phyloP scores from a whole-genome alignment of 92 coral and sea anemone species.

The Epizoanthus stellaris region DNA sequence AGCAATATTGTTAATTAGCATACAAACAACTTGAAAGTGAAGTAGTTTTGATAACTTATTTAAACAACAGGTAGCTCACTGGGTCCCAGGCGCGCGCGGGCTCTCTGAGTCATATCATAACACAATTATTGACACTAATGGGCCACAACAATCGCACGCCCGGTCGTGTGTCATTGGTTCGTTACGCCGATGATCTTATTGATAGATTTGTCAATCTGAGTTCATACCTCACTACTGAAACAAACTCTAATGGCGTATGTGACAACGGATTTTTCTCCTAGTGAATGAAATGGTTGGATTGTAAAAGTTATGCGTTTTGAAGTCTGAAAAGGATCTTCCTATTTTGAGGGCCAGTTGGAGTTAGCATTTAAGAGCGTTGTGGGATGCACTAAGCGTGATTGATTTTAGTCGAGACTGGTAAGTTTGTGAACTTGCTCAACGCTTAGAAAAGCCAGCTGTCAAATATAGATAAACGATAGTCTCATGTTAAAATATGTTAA shows the following conservation, averaged over 20 bases:
- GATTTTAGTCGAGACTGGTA: conserved; percentile 15
- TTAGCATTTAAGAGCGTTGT: not conserved
- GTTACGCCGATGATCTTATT: conserved; percentile 67
- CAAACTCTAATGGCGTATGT: conserved; percentile 21
- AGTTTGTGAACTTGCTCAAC: conserved; percentile 16
- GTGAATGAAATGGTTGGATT: conserved; percentile 5
- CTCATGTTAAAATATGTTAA: not conserved
- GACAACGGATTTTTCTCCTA: not conserved
- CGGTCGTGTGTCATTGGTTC: conserved; percentile 56
- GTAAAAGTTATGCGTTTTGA: not conserved
- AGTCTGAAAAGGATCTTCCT: not conserved
- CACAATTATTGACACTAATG: conserved; percentile 38
- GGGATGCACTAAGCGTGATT: conserved; percentile 30
- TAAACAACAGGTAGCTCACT: conserved; percentile 16
- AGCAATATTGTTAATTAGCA: no score
- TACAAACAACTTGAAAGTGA: no score
- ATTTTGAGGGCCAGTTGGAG: not conserved
- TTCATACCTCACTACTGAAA: conserved; percentile 46
- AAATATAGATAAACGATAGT: not conserved
- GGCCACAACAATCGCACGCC: conserved; percentile 16
- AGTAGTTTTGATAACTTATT: not conserved
- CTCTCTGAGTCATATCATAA: conserved; percentile 2
- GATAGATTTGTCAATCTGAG: conserved; percentile 68
- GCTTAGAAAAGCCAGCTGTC: conserved; percentile 9
- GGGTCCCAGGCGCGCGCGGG: not conserved